phyloP scores from a whole-genome alignment of 2,888 invertebrate species.

The Andrena flavipes region DNA sequence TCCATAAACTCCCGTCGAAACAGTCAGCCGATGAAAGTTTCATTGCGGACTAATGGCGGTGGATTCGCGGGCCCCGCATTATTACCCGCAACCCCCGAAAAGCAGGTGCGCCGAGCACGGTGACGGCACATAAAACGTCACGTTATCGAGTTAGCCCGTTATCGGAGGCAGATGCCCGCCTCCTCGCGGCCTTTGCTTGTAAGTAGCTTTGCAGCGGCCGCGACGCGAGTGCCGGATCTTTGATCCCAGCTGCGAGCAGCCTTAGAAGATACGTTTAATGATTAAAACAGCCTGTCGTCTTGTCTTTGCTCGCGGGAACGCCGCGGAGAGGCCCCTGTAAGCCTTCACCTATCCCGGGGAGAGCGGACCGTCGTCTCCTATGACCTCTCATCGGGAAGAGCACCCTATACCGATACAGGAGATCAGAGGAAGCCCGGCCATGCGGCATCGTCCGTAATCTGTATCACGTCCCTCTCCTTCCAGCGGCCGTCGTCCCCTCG shows the following conservation, averaged over 20 bases:
- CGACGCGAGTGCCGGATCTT: slow-evolving; percentile 46
- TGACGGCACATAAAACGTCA: slow-evolving; percentile 31
- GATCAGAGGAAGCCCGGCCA: slow-evolving; percentile 67
- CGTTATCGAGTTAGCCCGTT: slow-evolving; percentile 40
- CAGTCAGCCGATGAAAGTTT: slow-evolving; percentile 39
- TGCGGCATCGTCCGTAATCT: slow-evolving; percentile 70
- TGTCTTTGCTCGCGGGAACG: slow-evolving; percentile 24
- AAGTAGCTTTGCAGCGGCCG: slow-evolving; percentile 48
- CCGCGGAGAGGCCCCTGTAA: slow-evolving; percentile 8
- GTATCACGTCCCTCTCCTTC: slow-evolving; percentile 74
- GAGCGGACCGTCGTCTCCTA: slow-evolving; percentile 7
- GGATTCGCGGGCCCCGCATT: slow-evolving; percentile 22
- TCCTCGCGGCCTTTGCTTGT: slow-evolving; percentile 13
- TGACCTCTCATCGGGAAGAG: slow-evolving; percentile 58
- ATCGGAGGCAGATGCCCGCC: not conserved
- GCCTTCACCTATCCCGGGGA: slow-evolving; percentile 29
- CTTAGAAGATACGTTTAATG: slow-evolving; percentile 56
- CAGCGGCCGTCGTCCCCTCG: slow-evolving; percentile 49
- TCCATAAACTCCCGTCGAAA: not conserved
- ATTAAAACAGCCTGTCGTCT: slow-evolving; percentile 49
- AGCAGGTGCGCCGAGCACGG: slow-evolving; percentile 13
- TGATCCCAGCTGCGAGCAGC: slow-evolving; percentile 55
- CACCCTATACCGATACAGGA: slow-evolving; percentile 55
- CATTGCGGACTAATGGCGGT: slow-evolving; percentile 37
- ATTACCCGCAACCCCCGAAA: slow-evolving; percentile 1